A percentile compares a stretch with the other conserved stretches of the same genome.
These are phyloP conservation scores for Tupaia tana DNA, from an alignment of 2,113 vertebrate species.

Conservation along the genomic window DNA sequence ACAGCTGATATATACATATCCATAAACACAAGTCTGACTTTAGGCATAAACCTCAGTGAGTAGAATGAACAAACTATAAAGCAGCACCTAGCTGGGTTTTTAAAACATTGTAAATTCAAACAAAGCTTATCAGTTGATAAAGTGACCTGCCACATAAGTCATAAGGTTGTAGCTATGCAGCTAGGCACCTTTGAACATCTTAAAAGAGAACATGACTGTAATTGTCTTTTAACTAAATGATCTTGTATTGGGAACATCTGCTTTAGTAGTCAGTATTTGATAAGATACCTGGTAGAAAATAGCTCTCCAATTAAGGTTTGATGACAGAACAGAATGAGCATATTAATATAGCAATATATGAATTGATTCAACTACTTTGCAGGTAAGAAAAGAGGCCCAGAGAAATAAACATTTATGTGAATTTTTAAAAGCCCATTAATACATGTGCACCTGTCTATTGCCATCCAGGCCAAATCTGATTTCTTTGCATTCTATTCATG, in stretches of 20 bases:
- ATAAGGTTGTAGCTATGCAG: not conserved
- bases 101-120: not conserved
- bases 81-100: not conserved
- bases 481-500: not conserved
- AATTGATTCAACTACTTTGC: not conserved
- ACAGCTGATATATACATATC: too few relatives aligned
- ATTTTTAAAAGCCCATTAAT: not conserved
- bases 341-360: not conserved
- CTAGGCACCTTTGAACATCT: not conserved
- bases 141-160: not conserved
- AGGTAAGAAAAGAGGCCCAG: not conserved
- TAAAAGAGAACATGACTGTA: not conserved
- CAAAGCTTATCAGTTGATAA: not conserved
- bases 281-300: not conserved
- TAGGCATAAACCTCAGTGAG: too few relatives aligned
- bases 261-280: not conserved
- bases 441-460: fast-evolving
- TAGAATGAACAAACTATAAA: too few relatives aligned
- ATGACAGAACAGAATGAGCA: not conserved
- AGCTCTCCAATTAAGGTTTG: not conserved
- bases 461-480: fast-evolving
- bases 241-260: not conserved
- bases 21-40: too few relatives aligned
- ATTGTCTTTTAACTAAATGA: not conserved
- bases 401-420: not conserved